These are phyloP conservation scores for Ylistrum balloti DNA, from an alignment of 1,140 invertebrate genomes.

Conservation along the genomic window DNA sequence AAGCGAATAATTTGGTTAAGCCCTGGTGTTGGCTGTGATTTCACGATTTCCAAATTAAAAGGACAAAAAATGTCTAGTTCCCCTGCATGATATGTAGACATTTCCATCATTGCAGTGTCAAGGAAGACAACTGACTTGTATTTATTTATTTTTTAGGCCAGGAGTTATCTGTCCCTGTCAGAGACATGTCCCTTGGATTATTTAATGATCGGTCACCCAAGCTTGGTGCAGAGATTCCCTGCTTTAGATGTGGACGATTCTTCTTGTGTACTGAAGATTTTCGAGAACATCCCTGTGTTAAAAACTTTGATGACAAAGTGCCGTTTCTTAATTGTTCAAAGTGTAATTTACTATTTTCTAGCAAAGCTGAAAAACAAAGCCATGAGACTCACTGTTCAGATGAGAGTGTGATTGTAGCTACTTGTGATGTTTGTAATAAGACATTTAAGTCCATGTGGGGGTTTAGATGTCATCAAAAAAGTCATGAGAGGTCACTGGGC, in stretches of 20 bases:
- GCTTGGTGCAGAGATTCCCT: not conserved
- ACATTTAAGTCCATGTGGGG: not conserved
- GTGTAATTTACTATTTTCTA: not conserved
- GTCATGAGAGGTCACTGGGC: not conserved
- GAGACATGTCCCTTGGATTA: not conserved
- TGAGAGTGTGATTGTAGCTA: not conserved
- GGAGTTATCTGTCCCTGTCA: conserved; percentile 11
- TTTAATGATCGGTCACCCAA: not conserved
- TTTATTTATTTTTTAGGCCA: conserved; percentile 40
- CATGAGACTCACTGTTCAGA: not conserved
- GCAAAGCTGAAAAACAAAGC: not conserved
- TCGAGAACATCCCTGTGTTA: not conserved
- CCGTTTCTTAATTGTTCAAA: conserved; percentile 5
- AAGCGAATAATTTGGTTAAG: too few species aligned
- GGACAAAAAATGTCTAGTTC: not conserved
- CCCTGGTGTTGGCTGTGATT: too few species aligned
- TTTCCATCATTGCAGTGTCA: not conserved
- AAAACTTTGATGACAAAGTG: not conserved
- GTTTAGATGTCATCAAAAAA: conserved; percentile 23
- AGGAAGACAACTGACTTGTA: not conserved
- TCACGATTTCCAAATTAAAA: too few species aligned
- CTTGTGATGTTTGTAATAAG: not conserved
- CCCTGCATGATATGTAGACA: not conserved
- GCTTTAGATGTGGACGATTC: not conserved
- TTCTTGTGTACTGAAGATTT: not conserved